Evolutionary conservation across 2,888 invertebrate species (phyloP).

Genomic region (Lycia hirtaria): DNA sequence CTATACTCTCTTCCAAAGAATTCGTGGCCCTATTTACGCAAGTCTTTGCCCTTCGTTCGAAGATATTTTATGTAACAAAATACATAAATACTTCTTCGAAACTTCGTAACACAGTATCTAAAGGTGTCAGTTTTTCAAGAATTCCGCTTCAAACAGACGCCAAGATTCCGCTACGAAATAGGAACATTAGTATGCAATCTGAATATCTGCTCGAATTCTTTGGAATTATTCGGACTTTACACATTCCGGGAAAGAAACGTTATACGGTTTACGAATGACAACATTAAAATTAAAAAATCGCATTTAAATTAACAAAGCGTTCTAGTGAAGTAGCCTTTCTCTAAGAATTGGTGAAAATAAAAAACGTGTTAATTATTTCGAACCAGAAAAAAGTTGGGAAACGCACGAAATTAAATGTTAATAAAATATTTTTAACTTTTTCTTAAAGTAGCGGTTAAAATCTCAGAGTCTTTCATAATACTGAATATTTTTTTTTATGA

Average conservation of each 20-base stretch:
- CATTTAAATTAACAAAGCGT: slow-evolving; percentile 9
- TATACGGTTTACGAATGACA: slow-evolving; percentile 1
- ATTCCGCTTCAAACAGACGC: slow-evolving; percentile 7
- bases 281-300: slow-evolving; percentile 9
- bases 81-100: slow-evolving; percentile 5
- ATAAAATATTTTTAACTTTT: too few species aligned
- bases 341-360: not conserved
- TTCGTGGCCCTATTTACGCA: too few species aligned
- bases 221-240: slow-evolving; percentile 37
- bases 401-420: too few species aligned
- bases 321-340: not conserved
- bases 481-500: too few species aligned
- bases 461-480: too few species aligned
- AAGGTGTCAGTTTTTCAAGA: slow-evolving; percentile 8
- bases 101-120: not conserved
- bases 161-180: slow-evolving; percentile 21
- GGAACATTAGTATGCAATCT: slow-evolving; percentile 39
- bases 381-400: too few species aligned
- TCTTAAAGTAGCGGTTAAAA: too few species aligned
- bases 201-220: slow-evolving; percentile 36
- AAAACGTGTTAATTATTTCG: not conserved
- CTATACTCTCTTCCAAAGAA: too few species aligned
- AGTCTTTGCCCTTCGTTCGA: too few species aligned
- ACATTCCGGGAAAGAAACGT: slow-evolving; percentile 31
- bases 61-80: too few species aligned